phyloP scores from a whole-genome alignment of 2,888 invertebrate genomes.

The Synanthedon formicaeformis region DNA sequence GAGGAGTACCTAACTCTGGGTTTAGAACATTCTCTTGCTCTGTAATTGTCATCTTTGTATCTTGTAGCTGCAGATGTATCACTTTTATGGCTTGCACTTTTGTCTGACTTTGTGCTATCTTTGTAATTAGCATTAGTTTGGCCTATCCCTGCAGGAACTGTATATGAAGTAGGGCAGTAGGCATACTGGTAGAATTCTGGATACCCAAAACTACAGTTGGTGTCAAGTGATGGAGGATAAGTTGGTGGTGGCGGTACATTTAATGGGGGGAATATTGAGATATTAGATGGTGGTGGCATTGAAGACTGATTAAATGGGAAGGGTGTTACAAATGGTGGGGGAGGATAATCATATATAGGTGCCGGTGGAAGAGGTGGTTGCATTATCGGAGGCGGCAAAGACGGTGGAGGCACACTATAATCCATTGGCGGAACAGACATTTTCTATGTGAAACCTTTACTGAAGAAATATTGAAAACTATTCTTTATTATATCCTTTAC shows the following conservation, averaged over 20 bases:
- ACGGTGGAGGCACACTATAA: constrained; percentile 27
- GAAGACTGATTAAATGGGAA: constrained; percentile 21
- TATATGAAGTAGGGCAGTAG: background rate
- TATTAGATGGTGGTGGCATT: constrained; percentile 7
- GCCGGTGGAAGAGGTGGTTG: constrained; percentile 7
- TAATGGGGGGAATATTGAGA: constrained; percentile 10
- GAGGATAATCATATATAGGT: constrained; percentile 4
- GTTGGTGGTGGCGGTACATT: constrained; percentile 19
- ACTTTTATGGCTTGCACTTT: background rate
- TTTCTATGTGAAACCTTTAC: constrained; percentile 3
- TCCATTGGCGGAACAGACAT: constrained; percentile 50
- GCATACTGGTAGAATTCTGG: background rate
- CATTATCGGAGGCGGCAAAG: constrained; percentile 11
- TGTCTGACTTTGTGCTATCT: background rate
- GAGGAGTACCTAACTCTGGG: constrained; percentile 5
- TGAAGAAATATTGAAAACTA: too few species aligned
- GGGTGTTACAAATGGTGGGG: constrained; percentile 13
- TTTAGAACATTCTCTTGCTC: background rate
- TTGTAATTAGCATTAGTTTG: too few species aligned
- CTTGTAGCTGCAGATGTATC: background rate
- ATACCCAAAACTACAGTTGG: constrained; percentile 14
- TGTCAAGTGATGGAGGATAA: constrained; percentile 13
- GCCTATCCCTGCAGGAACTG: background rate
- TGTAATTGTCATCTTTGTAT: background rate
- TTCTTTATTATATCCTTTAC: too few species aligned